These are phyloP conservation scores for Halotydeus destructor DNA, from an alignment of 1,140 invertebrate species.

Conservation along the genomic window DNA sequence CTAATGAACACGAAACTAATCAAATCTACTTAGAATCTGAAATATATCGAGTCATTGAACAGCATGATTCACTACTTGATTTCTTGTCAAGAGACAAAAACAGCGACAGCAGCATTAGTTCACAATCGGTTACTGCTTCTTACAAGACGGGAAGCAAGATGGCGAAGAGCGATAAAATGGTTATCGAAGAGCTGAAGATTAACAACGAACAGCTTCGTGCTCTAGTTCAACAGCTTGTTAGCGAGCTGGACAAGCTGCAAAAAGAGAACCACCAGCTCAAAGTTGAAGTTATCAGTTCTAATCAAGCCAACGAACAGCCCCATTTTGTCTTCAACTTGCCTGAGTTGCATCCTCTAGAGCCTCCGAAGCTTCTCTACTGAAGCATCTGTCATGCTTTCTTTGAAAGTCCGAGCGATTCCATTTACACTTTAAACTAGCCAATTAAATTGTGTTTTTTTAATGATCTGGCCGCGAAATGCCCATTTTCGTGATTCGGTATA, in stretches of 20 bases:
- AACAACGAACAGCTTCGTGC: slow-evolving; percentile 6
- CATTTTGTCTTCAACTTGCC: background rate
- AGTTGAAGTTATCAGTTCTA: background rate
- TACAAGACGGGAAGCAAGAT: slow-evolving; percentile 3
- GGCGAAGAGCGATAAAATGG: slow-evolving; percentile 11
- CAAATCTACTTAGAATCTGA: background rate
- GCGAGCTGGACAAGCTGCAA: slow-evolving; percentile 3
- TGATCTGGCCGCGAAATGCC: too few species aligned
- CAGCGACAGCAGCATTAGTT: background rate
- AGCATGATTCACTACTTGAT: slow-evolving; percentile 10
- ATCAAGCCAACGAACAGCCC: background rate
- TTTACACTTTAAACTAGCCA: too few species aligned
- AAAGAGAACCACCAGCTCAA: slow-evolving; percentile 1
- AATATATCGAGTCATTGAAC: slow-evolving; percentile 6
- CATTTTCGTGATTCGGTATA: too few species aligned
- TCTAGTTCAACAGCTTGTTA: slow-evolving; percentile 7
- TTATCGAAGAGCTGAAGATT: slow-evolving; percentile 9
- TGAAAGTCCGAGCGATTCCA: too few species aligned
- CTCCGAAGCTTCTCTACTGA: background rate
- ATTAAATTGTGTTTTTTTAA: too few species aligned
- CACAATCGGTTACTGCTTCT: background rate
- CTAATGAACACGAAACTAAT: background rate
- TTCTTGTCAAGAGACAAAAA: slow-evolving; percentile 1
- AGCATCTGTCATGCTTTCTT: background rate
- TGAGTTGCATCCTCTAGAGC: background rate